These are phyloP conservation scores for Plectropomus leopardus DNA, from an alignment of 2,113 vertebrate genomes.

Conservation along the genomic window DNA sequence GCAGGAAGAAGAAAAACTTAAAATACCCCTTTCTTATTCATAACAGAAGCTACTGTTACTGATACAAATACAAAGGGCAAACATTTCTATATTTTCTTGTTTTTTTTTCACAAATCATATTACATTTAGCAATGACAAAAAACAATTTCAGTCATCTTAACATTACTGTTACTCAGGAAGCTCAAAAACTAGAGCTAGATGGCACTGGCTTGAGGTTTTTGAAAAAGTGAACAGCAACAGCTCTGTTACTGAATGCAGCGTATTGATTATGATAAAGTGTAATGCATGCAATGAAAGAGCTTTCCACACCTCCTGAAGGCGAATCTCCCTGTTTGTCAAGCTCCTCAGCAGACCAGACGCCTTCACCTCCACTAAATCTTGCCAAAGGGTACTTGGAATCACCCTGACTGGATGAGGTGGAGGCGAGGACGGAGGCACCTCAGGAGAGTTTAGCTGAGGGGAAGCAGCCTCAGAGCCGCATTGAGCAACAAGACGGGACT, in stretches of 20 bases:
- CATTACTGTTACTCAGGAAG: too few relatives aligned
- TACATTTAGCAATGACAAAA: too few relatives aligned
- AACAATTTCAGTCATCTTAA: too few relatives aligned
- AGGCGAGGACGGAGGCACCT: conserved; percentile 1
- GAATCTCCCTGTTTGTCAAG: conserved; percentile 71
- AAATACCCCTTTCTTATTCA: too few relatives aligned
- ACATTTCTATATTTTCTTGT: too few relatives aligned
- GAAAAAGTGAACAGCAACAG: neutral
- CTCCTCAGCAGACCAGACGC: conserved; percentile 68
- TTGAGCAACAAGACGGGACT: neutral
- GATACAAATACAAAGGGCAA: too few relatives aligned
- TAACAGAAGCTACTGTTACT: too few relatives aligned
- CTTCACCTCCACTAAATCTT: conserved; percentile 84
- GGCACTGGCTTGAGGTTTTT: neutral
- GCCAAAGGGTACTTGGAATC: conserved; percentile 81
- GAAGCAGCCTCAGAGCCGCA: neutral
- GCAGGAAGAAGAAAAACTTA: too few relatives aligned
- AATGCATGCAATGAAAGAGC: neutral
- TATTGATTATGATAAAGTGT: neutral
- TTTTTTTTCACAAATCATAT: too few relatives aligned
- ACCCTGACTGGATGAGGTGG: conserved; percentile 38
- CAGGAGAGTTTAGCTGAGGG: neutral
- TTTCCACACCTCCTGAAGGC: conserved; percentile 85
- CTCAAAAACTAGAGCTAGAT: too few relatives aligned
- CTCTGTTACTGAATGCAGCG: too few relatives aligned